Conservation (phyloP, 53 echinoderm and acorn worm genomes). For the Echinometra lucunter region DNA sequence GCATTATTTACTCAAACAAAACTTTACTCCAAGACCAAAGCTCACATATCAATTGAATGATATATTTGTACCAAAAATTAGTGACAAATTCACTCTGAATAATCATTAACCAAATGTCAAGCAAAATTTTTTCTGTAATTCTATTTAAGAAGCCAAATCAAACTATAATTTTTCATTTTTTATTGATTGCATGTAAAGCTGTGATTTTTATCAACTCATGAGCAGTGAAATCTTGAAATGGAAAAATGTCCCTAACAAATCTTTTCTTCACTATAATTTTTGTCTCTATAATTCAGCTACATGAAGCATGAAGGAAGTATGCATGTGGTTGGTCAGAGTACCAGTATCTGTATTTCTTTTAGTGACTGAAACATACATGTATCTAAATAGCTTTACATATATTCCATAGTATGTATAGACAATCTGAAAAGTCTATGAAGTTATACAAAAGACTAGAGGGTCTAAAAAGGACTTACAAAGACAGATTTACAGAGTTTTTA, state of each 20-base stretch:
- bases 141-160: no score
- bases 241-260: neutral
- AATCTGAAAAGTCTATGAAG: neutral
- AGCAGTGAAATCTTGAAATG: neutral
- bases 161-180: no score
- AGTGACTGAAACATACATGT: neutral
- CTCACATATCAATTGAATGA: neutral
- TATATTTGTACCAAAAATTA: no score
- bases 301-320: neutral
- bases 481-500: conserved; percentile 20
- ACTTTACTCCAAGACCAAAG: neutral
- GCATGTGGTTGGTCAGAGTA: no score
- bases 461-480: conserved; percentile 20
- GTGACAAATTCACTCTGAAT: no score
- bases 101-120: no score
- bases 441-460: neutral
- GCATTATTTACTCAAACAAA: neutral
- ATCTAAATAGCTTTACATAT: neutral
- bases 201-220: neutral
- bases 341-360: neutral
- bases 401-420: neutral
- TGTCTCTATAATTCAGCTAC: neutral
- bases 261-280: neutral
- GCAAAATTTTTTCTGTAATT: no score
- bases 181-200: no score